These are phyloP conservation scores for Chaetura pelagica DNA, from an alignment of 2,113 vertebrate genomes.

Conservation along the genomic window DNA sequence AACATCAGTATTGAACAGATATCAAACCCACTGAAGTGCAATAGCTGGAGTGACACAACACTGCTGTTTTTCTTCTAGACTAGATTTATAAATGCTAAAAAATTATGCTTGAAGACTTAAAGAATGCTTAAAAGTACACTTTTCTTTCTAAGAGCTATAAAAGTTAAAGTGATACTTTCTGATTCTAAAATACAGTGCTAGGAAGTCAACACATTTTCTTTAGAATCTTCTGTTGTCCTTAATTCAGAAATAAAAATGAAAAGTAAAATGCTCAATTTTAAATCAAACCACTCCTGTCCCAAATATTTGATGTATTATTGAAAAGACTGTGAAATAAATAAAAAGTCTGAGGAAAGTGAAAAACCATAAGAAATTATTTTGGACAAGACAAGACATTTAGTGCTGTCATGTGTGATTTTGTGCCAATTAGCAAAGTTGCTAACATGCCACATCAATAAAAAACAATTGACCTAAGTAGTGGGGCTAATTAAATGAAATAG, in stretches of 20 bases:
- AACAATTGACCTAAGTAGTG: constrained; percentile 71
- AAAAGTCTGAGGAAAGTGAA: background rate
- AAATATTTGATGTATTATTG: background rate
- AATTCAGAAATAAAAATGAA: background rate
- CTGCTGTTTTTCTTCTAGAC: background rate
- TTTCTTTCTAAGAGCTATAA: background rate
- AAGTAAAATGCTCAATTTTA: background rate
- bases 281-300: background rate
- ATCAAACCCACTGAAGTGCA: background rate
- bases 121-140: background rate
- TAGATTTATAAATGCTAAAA: background rate
- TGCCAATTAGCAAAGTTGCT: constrained; percentile 71
- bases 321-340: background rate
- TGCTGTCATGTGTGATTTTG: constrained; percentile 53
- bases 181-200: background rate
- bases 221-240: background rate
- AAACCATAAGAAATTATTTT: background rate
- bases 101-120: background rate
- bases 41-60: background rate
- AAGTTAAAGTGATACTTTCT: background rate
- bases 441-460: constrained; percentile 73
- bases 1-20: background rate
- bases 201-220: background rate
- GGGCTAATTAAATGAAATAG: constrained; percentile 78
- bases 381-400: constrained; percentile 19